phyloP scores from a whole-genome alignment of 1,140 invertebrate genomes.

The Drosophila miranda region DNA sequence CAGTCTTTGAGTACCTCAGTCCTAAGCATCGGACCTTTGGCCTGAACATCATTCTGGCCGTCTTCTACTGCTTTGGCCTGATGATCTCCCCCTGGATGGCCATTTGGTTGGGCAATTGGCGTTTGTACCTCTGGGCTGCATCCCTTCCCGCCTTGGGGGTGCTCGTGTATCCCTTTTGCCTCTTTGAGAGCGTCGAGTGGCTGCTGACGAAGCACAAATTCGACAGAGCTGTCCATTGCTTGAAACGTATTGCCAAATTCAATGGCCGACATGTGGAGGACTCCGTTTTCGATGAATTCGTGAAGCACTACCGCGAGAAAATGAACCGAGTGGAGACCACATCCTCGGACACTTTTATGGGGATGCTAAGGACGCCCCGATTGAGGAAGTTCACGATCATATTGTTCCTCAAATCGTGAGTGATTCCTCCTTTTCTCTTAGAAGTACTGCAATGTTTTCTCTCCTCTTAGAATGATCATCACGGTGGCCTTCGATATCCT shows the following conservation, averaged over 20 bases:
- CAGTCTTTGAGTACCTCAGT: conserved; percentile 85
- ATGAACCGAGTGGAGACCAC: conserved; percentile 39
- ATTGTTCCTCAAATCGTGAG: conserved; percentile 85
- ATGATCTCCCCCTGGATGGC: conserved; percentile 85
- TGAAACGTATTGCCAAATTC: conserved; percentile 84
- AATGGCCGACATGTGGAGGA: conserved; percentile 83
- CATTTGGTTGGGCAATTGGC: conserved; percentile 83
- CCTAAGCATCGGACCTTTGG: conserved; percentile 84
- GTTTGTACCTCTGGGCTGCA: conserved; percentile 83
- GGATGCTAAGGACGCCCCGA: conserved; percentile 83
- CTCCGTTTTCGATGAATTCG: conserved; percentile 82
- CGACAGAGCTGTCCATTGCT: conserved; percentile 83
- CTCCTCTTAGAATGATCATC: conserved; percentile 83
- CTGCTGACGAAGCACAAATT: conserved; percentile 84
- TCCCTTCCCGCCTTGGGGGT: conserved; percentile 83
- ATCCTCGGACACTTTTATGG: conserved; percentile 78
- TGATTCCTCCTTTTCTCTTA: not conserved
- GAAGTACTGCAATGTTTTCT: not conserved
- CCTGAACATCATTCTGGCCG: conserved; percentile 84
- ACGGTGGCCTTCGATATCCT: conserved; percentile 86
- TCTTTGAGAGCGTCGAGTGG: conserved; percentile 86
- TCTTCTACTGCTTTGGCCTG: conserved; percentile 84
- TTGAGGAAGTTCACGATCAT: conserved; percentile 84
- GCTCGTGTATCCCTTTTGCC: conserved; percentile 82
- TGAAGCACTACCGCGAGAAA: conserved; percentile 63